A percentile compares a stretch with the other conserved stretches of the same genome.
Conservation (phyloP, 1,140 invertebrate genomes). For the Drosophila sp. region DNA sequence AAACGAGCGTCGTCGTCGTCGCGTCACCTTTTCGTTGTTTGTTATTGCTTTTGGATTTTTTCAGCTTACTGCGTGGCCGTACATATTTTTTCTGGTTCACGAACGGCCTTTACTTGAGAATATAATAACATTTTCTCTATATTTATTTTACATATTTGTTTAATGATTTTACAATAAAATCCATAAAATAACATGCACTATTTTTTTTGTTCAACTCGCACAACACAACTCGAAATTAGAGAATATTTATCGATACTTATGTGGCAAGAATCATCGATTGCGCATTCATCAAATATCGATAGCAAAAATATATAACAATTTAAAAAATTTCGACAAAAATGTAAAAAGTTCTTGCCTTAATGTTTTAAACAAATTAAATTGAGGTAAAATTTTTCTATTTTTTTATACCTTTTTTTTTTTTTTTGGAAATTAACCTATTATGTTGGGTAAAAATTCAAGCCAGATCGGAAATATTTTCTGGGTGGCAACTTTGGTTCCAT, state of each 20-base stretch:
- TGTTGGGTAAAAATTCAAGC: no score
- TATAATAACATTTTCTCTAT: conserved; percentile 4
- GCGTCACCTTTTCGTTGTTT: conserved; percentile 74
- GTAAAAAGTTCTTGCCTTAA: no score
- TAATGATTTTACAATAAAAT: conserved; percentile 70
- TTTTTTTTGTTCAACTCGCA: conserved; percentile 42
- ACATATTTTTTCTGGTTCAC: conserved; percentile 32
- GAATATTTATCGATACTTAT: conserved; percentile 59
- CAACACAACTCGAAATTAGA: conserved; percentile 54
- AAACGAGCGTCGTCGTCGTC: conserved; percentile 50
- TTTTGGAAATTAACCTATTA: no score
- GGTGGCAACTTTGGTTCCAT: no score
- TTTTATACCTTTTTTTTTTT: no score
- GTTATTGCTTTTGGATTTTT: conserved; percentile 39
- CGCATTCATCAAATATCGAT: conserved; percentile 16
- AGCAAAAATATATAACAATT: no score
- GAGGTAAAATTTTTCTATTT: no score
- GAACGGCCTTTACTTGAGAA: conserved; percentile 19
- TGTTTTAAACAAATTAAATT: no score
- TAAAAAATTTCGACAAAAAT: no score
- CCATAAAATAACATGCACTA: conserved; percentile 64
- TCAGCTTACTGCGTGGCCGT: conserved; percentile 24
- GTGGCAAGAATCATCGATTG: conserved; percentile 34
- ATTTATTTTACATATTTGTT: conserved; percentile 70
- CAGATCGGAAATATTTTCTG: no score